Base-by-base conservation (phyloP, 2,797 vertebrate genomes). In the Sebastes oblongus region DNA sequence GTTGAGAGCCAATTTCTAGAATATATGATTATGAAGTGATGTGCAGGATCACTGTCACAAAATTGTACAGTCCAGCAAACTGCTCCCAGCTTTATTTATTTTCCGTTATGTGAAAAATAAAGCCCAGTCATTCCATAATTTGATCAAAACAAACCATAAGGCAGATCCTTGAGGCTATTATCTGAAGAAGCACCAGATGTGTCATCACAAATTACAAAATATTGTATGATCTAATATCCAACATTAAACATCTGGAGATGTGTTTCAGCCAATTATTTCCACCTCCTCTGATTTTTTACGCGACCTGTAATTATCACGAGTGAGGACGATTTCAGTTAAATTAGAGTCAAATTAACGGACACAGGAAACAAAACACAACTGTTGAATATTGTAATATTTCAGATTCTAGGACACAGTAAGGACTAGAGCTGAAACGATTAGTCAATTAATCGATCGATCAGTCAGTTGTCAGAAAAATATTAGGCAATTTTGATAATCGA, bases 181-280 rank as follows among this genome's bases (percentile, higher is more conserved):
- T 65, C 61, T 80, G 54, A 71, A 77, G 29, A 66, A 54, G 70
- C 70, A 71, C 42, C 58, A 77, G 54, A 72, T 71, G 66, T 80
- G 62, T 69, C 78, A 24, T 42, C 32, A 75, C 46, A 78, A 75
- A 71, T 60, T 13, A 69, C 54, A 70, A n/a, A 75, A 76, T 9
- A 54, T 4, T 73, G 29, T 22, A 25, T 78, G 66, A 74, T 74
- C 58, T 70, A 54, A 72, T 76, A 60, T 70, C 22, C 60, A 84
- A 42, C 27, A 36, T 14, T 16, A 30, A 72, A 69, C 76, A 72
- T 79, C 66, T 80, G 30, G 12, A 61, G 62, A 75, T 69, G 36
- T 8, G 34, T 46, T 78, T 22, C 3, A 2, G 58, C n/a, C 27
- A 12, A 65, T 76, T 82, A 72, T 73, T 81, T 84, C 42, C 29